A percentile compares a stretch with the other conserved stretches of the same genome.
phyloP scores from a whole-genome alignment of 2,797 vertebrate genomes.

The Arnoldichthys spilopterus region DNA sequence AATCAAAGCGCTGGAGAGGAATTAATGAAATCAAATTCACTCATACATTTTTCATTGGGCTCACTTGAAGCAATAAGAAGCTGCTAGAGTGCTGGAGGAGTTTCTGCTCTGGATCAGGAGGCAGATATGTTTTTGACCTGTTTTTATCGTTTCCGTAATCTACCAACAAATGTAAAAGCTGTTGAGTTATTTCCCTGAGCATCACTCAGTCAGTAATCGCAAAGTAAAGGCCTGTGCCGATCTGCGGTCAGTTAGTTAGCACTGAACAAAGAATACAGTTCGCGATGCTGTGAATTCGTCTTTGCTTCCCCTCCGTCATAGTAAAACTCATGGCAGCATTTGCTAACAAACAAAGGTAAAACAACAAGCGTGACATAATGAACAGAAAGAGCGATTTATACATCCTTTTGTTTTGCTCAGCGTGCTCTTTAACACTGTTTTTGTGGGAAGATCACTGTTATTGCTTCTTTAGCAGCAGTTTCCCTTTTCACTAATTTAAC shows the following conservation, averaged over 20 bases:
- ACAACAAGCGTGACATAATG: neutral
- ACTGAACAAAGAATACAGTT: neutral
- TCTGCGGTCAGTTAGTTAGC: neutral
- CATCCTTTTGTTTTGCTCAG: neutral
- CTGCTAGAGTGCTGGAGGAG: neutral
- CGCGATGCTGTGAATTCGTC: neutral
- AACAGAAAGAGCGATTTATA: neutral
- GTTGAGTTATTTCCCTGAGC: neutral
- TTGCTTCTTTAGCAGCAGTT: conserved; percentile 14
- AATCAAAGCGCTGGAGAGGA: neutral
- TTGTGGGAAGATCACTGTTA: conserved; percentile 31
- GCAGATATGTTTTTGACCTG: neutral
- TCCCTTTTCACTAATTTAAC: conserved; percentile 5
- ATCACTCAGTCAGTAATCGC: neutral
- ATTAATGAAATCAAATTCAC: conserved; percentile 22
- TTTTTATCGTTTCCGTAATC: conserved; percentile 12
- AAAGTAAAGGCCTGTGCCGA: neutral
- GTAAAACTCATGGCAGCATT: neutral
- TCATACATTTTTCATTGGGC: conserved; percentile 28
- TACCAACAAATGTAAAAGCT: conserved; percentile 7
- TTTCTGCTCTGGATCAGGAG: conserved; percentile 1
- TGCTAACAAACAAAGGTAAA: neutral
- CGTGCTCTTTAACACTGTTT: conserved; percentile 1
- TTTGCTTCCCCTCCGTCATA: neutral
- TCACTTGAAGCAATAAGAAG: conserved; percentile 3